Conservation (phyloP, 2,888 invertebrate species). For the Protodeltote pygarga region DNA sequence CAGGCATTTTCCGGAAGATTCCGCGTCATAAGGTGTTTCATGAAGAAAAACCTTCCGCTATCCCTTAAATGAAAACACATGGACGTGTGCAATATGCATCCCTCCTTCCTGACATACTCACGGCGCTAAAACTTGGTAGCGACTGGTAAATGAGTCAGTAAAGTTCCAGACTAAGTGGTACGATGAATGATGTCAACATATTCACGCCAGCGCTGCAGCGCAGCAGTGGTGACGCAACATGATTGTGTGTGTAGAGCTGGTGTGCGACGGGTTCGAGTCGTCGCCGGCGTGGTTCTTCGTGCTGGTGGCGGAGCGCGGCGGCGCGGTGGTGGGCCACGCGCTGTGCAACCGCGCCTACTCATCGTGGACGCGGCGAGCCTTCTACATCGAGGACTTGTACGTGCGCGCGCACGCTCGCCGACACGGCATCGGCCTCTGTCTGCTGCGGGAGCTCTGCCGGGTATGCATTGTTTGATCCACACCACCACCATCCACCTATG, state of each 20-base stretch:
- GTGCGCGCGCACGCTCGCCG: slow-evolving; percentile 89
- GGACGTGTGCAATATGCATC: no score
- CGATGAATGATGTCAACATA: no score
- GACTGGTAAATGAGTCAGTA: no score
- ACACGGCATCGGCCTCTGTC: slow-evolving; percentile 87
- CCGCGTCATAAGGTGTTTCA: no score
- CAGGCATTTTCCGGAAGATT: no score
- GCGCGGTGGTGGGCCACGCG: slow-evolving; percentile 89
- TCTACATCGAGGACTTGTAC: slow-evolving; percentile 95
- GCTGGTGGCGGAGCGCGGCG: slow-evolving; percentile 87
- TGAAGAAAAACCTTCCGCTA: no score
- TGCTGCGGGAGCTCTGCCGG: slow-evolving; percentile 82
- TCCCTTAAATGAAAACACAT: no score
- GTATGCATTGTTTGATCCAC: slow-evolving; percentile 3
- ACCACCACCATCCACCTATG: slow-evolving; percentile 14
- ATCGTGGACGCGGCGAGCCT: slow-evolving; percentile 93
- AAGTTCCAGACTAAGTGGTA: no score
- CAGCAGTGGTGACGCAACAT: background rate
- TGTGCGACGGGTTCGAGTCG: slow-evolving; percentile 90
- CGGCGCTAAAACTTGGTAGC: no score
- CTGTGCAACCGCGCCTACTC: slow-evolving; percentile 94
- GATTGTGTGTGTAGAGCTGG: slow-evolving; percentile 80
- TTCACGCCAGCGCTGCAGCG: no score
- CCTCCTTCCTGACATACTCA: no score
- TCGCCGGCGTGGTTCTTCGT: slow-evolving; percentile 88